Evolutionary conservation across 2,888 invertebrate genomes (phyloP), one percentile per base, ranked within the genome.

Genomic region (Patella caerulea): DNA sequence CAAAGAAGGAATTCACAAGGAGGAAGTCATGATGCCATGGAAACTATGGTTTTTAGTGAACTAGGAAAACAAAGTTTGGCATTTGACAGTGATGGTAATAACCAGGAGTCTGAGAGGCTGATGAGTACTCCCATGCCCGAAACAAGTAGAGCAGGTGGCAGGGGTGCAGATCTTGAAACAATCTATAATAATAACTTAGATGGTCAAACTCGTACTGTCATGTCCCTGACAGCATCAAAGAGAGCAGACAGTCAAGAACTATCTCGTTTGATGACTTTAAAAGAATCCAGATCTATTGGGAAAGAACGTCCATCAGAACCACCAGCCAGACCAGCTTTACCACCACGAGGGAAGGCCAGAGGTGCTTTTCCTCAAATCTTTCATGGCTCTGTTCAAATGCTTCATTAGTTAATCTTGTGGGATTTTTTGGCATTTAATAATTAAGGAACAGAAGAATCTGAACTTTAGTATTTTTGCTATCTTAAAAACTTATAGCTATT

Each of bases 31-130:
- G 65, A 65, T 65, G 65, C 65, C 72, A 83, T 86, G 82, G 88
- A 89, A 17, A 85, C 87, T 24, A 87, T 89, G 87, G 83, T 89
- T 53, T 78, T 85, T 76, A 83, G 83, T 55, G 88, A 88, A 65
- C 82, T 89, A 74, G 89, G 88, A 45, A 75, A 78, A 34, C 78
- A 80, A 19, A 65, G 19, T 2, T 14, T 65, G 3, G 19, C 65
- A n/a, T 65, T 65, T 19, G 65, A 65, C 15, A 24, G 19, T 19
- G 65, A 65, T 19, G 65, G 65, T 7, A 19, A 65, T 65, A 19
- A 65, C 11, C 24, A 19, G 12, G 12, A 19, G 24, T 24, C 65
- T 24, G 65, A 65, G 3, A 65, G 53, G 2, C 34, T 17, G 15
- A 71, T 52, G 11, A 69, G 65, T 15, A 52, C 65, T 17, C 70